Percentiles rank a stretch among this genome's conserved stretches.
Evolutionary conservation across 1,140 invertebrate species (phyloP).

Genomic region (Metaphire vulgaris): DNA sequence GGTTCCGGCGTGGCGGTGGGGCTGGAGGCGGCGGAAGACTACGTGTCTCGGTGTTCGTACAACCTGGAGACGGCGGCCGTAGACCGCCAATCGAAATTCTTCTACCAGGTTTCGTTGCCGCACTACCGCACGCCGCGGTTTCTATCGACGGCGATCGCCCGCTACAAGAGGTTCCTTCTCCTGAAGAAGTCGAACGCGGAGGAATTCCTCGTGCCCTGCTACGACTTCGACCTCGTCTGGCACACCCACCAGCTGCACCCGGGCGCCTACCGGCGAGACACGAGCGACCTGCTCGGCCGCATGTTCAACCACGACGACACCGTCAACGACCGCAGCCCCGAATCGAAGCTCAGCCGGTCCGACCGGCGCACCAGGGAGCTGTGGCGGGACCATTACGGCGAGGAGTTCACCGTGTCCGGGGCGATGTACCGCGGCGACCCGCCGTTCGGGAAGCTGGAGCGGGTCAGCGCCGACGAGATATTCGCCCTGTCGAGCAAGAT

Average conservation of each 20-base stretch:
- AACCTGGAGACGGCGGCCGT: constrained; percentile 46
- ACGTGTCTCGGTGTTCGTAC: constrained; percentile 39
- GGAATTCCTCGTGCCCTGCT: constrained; percentile 54
- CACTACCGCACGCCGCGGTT: constrained; percentile 53
- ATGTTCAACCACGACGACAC: constrained; percentile 47
- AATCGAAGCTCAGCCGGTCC: constrained; percentile 39
- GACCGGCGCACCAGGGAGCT: constrained; percentile 27
- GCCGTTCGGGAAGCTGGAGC: constrained; percentile 33
- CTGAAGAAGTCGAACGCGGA: constrained; percentile 50
- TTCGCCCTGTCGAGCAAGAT: constrained; percentile 19
- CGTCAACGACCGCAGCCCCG: constrained; percentile 43
- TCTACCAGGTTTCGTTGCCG: constrained; percentile 54
- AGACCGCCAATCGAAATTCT: constrained; percentile 48
- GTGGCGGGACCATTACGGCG: constrained; percentile 35
- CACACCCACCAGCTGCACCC: constrained; percentile 54
- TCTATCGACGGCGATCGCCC: constrained; percentile 45
- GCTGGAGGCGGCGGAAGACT: not conserved
- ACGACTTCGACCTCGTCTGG: constrained; percentile 57
- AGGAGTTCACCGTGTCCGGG: constrained; percentile 40
- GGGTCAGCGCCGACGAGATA: constrained; percentile 23
- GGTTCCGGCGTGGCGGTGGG: not conserved
- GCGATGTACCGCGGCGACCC: constrained; percentile 48
- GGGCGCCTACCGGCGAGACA: constrained; percentile 49
- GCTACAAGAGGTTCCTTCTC: constrained; percentile 54
- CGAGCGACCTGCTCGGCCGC: constrained; percentile 45